Conservation (phyloP, 2,113 vertebrate species). For the Vanacampus margaritifer region DNA sequence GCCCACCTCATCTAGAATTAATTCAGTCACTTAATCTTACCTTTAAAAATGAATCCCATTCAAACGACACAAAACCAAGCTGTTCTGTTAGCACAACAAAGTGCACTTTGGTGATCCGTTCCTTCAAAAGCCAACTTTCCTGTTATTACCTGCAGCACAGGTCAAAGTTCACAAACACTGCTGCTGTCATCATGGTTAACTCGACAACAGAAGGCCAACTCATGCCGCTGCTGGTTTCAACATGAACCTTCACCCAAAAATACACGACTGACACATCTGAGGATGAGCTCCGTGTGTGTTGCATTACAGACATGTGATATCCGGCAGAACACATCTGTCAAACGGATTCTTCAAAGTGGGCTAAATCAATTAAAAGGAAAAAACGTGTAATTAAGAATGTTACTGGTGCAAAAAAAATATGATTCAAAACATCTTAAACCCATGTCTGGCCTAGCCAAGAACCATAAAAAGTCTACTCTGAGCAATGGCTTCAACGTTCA, state of each 20-base stretch:
- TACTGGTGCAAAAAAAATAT: conserved; percentile 2
- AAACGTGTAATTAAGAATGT: not conserved
- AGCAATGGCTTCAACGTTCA: conserved; percentile 29
- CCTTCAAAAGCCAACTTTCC: not conserved
- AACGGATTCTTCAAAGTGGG: not conserved
- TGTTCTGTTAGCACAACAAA: not conserved
- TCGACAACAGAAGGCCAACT: not conserved
- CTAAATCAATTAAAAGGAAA: not conserved
- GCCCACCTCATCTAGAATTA: not conserved
- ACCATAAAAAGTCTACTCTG: conserved; percentile 20
- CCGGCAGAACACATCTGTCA: not conserved
- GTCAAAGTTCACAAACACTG: conserved; percentile 7
- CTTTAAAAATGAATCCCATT: not conserved
- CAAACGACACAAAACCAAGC: not conserved
- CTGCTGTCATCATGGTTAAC: not conserved
- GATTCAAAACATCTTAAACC: conserved; percentile 6
- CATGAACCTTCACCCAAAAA: conserved; percentile 4
- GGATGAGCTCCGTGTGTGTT: not conserved
- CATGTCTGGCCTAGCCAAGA: not conserved
- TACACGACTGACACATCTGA: not conserved
- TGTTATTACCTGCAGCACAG: not conserved
- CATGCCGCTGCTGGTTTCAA: not conserved
- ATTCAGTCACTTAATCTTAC: not conserved
- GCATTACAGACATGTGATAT: not conserved
- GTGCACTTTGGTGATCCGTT: not conserved